These are phyloP conservation scores for Lonchura striata DNA, from an alignment of 2,113 vertebrate species.

Conservation along the genomic window DNA sequence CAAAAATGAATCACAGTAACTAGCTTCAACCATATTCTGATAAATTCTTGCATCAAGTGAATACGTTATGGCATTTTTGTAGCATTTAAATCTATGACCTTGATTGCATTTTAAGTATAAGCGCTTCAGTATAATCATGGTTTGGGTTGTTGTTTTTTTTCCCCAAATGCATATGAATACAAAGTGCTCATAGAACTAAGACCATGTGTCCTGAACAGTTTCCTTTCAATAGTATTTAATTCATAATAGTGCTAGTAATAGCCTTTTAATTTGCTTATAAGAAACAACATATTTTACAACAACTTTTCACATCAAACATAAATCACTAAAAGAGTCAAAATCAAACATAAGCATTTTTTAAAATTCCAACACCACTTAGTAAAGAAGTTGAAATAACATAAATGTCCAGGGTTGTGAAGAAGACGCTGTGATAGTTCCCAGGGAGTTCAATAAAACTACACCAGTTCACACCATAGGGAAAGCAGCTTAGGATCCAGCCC, in stretches of 20 bases:
- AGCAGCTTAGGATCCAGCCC: neutral
- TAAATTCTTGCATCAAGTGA: neutral
- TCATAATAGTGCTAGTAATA: neutral
- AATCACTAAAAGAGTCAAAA: neutral
- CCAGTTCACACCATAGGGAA: neutral
- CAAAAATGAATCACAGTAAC: neutral
- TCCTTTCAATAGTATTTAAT: neutral
- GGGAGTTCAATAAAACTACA: neutral
- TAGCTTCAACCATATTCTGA: neutral
- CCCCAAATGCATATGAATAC: neutral
- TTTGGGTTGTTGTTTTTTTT: neutral
- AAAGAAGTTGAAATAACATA: neutral
- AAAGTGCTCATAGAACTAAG: neutral
- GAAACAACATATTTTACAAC: neutral
- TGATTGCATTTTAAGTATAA: neutral
- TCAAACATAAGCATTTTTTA: neutral
- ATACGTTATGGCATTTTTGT: neutral
- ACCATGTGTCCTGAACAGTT: neutral
- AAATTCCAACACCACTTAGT: neutral
- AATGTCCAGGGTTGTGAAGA: neutral
- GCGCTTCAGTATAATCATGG: neutral
- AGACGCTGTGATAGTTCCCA: neutral
- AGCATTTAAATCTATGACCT: neutral
- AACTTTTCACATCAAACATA: neutral
- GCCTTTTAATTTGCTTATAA: neutral